Conservation (phyloP, 2,888 invertebrate species). For the Tipula lateralis region DNA sequence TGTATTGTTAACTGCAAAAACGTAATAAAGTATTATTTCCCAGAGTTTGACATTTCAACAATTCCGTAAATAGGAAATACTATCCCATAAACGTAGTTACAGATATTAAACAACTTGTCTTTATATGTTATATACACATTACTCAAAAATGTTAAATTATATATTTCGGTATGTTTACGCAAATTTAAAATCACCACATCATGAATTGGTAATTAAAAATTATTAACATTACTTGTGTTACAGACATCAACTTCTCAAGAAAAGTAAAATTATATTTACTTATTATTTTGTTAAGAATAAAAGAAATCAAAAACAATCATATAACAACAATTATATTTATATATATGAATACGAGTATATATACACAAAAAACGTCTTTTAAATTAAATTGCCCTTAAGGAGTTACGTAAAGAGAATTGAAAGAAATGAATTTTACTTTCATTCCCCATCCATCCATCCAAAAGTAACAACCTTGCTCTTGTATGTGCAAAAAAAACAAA, state of each 20-base stretch:
- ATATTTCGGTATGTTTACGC: neutral
- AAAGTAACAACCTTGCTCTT: conserved; percentile 8
- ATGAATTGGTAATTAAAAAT: neutral
- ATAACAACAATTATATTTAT: neutral
- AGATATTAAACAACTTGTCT: neutral
- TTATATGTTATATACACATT: neutral
- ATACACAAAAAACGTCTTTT: neutral
- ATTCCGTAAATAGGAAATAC: neutral
- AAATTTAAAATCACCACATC: neutral
- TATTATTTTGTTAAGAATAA: neutral
- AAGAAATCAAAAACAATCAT: neutral
- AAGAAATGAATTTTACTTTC: conserved; percentile 15
- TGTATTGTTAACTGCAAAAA: neutral
- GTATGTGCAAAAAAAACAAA: neutral
- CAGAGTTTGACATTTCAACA: neutral
- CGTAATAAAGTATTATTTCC: neutral
- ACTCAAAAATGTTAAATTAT: neutral
- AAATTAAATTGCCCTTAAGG: conserved; percentile 19
- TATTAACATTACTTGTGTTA: neutral
- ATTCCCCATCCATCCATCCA: neutral
- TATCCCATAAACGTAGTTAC: neutral
- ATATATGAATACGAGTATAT: neutral
- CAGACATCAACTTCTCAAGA: neutral
- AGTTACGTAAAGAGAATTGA: neutral
- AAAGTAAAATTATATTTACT: neutral